phyloP scores from a whole-genome alignment of 2,797 vertebrate genomes.

The Nasua narica region DNA sequence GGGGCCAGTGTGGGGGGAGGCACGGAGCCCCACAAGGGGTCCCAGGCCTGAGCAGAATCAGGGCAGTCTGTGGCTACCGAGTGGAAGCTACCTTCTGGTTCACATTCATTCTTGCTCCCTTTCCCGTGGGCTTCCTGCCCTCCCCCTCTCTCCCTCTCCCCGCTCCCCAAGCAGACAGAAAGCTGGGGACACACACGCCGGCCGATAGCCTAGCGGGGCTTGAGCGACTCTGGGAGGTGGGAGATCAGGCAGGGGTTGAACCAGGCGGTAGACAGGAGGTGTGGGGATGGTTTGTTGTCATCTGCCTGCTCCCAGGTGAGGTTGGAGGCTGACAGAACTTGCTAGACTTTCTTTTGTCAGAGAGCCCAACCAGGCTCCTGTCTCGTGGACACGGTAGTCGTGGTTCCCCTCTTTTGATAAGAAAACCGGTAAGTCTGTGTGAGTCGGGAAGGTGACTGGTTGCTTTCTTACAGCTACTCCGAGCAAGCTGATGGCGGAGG shows the following conservation, averaged over 20 bases:
- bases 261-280: fast-evolving
- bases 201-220: no score
- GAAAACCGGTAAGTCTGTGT: background rate
- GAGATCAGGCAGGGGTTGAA: background rate
- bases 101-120: background rate
- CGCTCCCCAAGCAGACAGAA: fast-evolving
- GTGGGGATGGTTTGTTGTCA: no score
- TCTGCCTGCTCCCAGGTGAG: background rate
- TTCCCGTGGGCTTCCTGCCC: background rate
- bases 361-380: background rate
- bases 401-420: background rate
- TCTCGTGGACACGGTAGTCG: background rate
- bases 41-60: background rate
- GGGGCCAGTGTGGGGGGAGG: background rate
- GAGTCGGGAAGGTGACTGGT: background rate
- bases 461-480: conserved; percentile 81
- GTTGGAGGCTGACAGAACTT: background rate
- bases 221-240: background rate
- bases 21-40: background rate
- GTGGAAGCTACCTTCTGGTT: background rate
- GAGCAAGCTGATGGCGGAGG: conserved; percentile 80
- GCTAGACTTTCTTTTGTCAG: background rate
- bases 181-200: fast-evolving
- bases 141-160: background rate
- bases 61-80: fast-evolving